Percentiles rank a stretch among this genome's conserved stretches.
phyloP scores from a whole-genome alignment of 2,797 vertebrate species.

The Mionectes olivaceus region DNA sequence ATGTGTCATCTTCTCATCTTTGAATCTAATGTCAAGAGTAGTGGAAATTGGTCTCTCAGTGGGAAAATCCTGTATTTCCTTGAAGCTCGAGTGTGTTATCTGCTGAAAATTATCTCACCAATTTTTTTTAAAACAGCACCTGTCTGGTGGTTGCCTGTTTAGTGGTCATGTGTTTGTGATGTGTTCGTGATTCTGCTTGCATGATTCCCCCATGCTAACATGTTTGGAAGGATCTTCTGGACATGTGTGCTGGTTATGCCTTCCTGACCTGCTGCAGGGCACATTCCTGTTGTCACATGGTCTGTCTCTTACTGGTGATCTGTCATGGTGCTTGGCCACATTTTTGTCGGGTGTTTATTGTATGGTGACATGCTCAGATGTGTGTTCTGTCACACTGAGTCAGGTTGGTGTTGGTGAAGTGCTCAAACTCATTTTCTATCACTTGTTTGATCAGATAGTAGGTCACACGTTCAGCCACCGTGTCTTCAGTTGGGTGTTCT shows the following conservation, averaged over 20 bases:
- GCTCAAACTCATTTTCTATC: neutral
- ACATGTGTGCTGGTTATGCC: neutral
- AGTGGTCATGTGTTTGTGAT: accelerated
- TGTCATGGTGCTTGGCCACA: neutral
- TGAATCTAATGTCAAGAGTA: neutral
- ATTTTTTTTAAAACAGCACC: neutral
- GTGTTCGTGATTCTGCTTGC: neutral
- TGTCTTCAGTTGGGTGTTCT: neutral
- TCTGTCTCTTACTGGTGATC: neutral
- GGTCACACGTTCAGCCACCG: neutral
- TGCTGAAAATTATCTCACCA: neutral
- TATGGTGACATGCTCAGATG: neutral
- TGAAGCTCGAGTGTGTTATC: neutral
- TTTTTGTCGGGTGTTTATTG: neutral
- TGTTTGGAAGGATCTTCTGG: neutral
- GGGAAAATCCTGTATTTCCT: neutral
- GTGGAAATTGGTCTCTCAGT: neutral
- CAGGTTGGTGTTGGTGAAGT: neutral
- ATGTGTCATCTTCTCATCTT: neutral
- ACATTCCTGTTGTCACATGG: accelerated
- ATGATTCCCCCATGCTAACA: neutral
- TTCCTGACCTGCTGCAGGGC: neutral
- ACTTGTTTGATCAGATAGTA: neutral
- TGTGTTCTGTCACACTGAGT: neutral
- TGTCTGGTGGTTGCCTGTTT: neutral